Evolutionary conservation across 2,113 vertebrate genomes (phyloP).

Genomic region (Dolichallabes microphthalmus): DNA sequence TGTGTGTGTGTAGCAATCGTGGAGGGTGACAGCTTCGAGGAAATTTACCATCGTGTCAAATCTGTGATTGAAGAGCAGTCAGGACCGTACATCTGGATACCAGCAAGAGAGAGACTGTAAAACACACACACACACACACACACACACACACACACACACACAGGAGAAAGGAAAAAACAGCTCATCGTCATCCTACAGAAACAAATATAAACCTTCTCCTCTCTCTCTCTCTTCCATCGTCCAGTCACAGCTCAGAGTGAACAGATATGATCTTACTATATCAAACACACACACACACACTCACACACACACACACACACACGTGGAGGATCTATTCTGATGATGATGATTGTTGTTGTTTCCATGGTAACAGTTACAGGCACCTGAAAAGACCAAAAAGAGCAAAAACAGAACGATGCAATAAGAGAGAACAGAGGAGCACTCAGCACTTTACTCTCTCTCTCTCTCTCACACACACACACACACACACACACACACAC

Average conservation of each 20-base stretch:
- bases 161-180: conserved; percentile 18
- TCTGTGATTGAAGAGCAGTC: conserved; percentile 92
- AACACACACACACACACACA: conserved; percentile 39
- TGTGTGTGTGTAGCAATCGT: conserved; percentile 76
- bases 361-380: not conserved
- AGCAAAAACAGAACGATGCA: conserved; percentile 34
- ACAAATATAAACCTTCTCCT: not conserved
- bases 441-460: conserved; percentile 42
- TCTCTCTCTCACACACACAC: conserved; percentile 14
- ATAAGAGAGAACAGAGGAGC: conserved; percentile 37
- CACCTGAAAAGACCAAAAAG: conserved; percentile 19
- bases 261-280: conserved; percentile 45
- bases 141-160: not conserved
- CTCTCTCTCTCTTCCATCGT: conserved; percentile 38
- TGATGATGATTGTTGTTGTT: not conserved
- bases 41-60: conserved; percentile 92
- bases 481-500: conserved; percentile 25
- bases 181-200: not conserved
- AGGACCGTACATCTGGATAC: conserved; percentile 93
- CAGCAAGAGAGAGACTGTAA: conserved; percentile 91
- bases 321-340: not conserved
- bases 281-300: not conserved
- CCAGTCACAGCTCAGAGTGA: conserved; percentile 45
- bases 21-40: conserved; percentile 91
- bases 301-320: not conserved